Evolutionary conservation across 1,140 invertebrate species (phyloP).

Genomic region (Aphis craccivora): DNA sequence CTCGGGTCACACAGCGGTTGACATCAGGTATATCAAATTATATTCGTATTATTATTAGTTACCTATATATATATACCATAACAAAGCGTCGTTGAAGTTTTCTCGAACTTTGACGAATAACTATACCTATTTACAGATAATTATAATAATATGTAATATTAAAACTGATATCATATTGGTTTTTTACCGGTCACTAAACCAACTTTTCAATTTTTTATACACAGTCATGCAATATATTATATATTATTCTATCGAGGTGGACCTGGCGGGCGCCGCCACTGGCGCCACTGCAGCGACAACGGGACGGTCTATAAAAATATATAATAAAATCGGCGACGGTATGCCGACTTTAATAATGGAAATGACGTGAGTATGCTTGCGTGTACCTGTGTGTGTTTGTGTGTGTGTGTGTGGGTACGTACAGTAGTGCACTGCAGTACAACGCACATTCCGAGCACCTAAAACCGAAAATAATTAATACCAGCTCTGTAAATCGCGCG

Average conservation of each 20-base stretch:
- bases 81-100: no score
- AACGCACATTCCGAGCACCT: neutral
- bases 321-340: neutral
- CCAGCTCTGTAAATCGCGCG: neutral
- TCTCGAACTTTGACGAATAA: no score
- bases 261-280: neutral
- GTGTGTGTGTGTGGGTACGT: neutral
- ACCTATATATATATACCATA: no score
- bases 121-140: no score
- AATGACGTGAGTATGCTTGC: neutral
- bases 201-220: neutral
- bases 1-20: no score
- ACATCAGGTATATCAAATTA: no score
- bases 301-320: neutral
- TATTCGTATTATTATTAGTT: no score
- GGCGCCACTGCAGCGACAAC: neutral
- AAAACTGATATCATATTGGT: neutral
- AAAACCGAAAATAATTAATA: constrained; percentile 14
- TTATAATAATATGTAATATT: neutral
- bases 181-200: neutral
- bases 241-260: neutral
- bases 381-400: neutral
- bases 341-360: constrained; percentile 6
- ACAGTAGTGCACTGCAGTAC: neutral
- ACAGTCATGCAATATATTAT: neutral